Evolutionary conservation across 2,797 vertebrate species (phyloP), one percentile per base, ranked within the genome.

Genomic region (Enteromius radiatus): DNA sequence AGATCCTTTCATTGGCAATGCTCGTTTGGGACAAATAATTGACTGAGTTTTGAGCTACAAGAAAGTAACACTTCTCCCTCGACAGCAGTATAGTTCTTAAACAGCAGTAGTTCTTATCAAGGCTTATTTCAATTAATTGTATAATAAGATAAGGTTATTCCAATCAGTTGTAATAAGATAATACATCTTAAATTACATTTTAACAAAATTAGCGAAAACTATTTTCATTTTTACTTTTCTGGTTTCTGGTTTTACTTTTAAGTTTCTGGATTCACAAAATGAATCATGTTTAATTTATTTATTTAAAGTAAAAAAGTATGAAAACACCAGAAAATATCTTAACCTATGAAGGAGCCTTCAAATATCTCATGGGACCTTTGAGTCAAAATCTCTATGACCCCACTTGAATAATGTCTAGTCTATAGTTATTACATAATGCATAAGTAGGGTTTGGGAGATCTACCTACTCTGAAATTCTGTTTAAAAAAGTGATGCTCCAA

Each of bases 11-110:
- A 38, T 52, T 52, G 76, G 45, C 63, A 54, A 52, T 38, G 26
- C 9, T n/a, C 9, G 17, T 56, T 59, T 80, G 56, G 1, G 33
- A 79, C 47, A 52, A 69, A 41, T n/a, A 65, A 75, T 49, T 70
- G 23, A 84, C 41, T 69, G 31, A 31, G 12, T 69, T 69, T 59
- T 70, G 19, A 31, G 23, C 26, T 10, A 69, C 67, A 56, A 41
- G 2, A 0, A 43, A 59, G 14, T 14, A 45, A 45, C 4, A 10
- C 28, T 47, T 21, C 7, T 59, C 4, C 41, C 23, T 28, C 15
- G 1, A 31, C 17, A 21, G 23, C 9, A 31, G 45, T 33, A 17
- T n/a, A n/a, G n/a, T n/a, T n/a, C n/a, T n/a, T n/a, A n/a, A n/a
- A 31, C 17, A 21, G 23, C 9, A 31, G 45, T 33, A 17, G 69